Conservation (phyloP, 2,797 vertebrate species). For the Chloroceryle inda region DNA sequence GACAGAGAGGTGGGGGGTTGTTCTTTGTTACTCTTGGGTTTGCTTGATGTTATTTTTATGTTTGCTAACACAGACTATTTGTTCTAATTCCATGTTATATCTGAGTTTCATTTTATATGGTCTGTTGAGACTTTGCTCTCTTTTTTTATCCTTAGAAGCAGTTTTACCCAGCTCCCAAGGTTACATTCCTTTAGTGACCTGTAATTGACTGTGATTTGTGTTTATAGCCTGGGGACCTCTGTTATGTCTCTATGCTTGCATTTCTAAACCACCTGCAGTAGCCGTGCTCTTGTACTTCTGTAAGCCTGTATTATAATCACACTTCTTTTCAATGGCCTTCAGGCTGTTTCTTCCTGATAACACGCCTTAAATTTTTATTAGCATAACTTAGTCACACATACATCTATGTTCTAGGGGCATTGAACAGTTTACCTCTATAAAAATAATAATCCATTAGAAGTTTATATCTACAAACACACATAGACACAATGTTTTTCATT, state of each 20-base stretch:
- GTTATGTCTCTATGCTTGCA: not conserved
- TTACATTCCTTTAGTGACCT: not conserved
- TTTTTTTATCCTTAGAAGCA: not conserved
- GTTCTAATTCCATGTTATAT: not conserved
- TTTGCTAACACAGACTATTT: not conserved
- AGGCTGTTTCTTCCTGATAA: not conserved
- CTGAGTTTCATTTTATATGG: not conserved
- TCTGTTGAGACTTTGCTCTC: not conserved
- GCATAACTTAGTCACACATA: not conserved
- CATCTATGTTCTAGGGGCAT: not conserved
- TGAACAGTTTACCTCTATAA: not conserved
- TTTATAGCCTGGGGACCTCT: not conserved
- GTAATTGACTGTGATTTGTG: not conserved
- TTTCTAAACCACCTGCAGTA: not conserved
- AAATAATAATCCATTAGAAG: not conserved
- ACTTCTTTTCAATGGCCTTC: not conserved
- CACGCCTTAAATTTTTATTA: not conserved
- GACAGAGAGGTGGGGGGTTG: rapidly evolving
- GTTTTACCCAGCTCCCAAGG: not conserved
- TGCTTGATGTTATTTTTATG: not conserved
- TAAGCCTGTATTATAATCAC: not conserved
- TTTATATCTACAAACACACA: not conserved
- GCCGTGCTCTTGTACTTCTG: not conserved
- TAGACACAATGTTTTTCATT: not conserved
- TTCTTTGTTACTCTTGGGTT: not conserved